A percentile compares a stretch with the other conserved stretches of the same genome.
These are phyloP conservation scores for Anser cygnoides DNA, from an alignment of 2,113 vertebrate genomes.

Conservation along the genomic window DNA sequence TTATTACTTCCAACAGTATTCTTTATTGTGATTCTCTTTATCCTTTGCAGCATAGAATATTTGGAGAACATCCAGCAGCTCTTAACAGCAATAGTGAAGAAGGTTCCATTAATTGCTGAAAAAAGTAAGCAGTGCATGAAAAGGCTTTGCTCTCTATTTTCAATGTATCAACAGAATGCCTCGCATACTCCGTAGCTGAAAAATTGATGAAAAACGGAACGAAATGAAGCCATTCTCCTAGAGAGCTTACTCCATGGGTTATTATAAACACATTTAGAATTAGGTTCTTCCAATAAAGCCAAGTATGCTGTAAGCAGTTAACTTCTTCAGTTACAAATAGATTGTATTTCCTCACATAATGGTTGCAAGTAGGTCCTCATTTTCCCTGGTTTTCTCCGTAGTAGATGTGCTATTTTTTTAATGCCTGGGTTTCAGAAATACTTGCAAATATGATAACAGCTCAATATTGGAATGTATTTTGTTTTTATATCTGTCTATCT, in stretches of 20 bases:
- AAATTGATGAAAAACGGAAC: not conserved
- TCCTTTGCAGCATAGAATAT: conserved; percentile 87
- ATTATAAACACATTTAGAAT: not conserved
- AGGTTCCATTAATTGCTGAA: conserved; percentile 91
- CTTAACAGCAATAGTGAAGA: conserved; percentile 93
- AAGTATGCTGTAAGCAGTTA: not conserved
- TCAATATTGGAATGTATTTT: not conserved
- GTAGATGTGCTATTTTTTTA: not conserved
- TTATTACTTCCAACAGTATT: not conserved
- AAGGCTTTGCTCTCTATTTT: not conserved
- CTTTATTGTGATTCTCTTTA: conserved; percentile 30
- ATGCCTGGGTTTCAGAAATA: not conserved
- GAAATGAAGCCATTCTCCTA: not conserved
- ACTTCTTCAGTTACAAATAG: not conserved
- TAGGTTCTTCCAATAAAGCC: not conserved
- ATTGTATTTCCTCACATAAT: not conserved
- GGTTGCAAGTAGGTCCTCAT: not conserved
- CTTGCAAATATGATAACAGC: not conserved
- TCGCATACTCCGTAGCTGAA: not conserved
- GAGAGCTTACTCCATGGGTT: not conserved
- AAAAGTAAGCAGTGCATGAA: conserved; percentile 85
- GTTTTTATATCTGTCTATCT: not conserved
- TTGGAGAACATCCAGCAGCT: conserved; percentile 93
- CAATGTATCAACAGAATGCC: not conserved
- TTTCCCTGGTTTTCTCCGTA: not conserved